Evolutionary conservation across 2,888 invertebrate genomes (phyloP).

Genomic region (Synergus itoensis): DNA sequence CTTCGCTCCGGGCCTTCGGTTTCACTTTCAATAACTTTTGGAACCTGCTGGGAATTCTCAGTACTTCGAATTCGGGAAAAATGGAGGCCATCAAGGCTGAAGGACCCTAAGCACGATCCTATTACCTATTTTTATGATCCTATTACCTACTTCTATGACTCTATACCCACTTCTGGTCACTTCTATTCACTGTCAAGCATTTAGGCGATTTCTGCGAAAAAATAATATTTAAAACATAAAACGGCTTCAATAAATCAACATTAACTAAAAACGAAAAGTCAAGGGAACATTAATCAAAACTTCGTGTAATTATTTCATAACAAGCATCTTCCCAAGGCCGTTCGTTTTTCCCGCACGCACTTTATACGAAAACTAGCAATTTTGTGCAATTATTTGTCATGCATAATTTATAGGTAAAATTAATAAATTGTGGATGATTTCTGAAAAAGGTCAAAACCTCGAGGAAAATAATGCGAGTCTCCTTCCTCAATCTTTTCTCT

Average conservation of each 20-base stretch:
- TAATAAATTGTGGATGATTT: conserved; percentile 4
- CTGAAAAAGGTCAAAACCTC: conserved; percentile 5
- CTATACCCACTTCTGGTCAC: too few relatives aligned
- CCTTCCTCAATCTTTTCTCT: conserved; percentile 11
- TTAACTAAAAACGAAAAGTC: conserved; percentile 10
- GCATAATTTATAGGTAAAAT: conserved; percentile 34
- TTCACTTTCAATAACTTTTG: conserved; percentile 15
- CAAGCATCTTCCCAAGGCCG: conserved; percentile 27
- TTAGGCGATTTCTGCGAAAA: too few relatives aligned
- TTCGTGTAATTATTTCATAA: conserved; percentile 38
- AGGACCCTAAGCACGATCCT: neutral
- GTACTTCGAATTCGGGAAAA: neutral
- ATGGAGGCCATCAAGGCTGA: neutral
- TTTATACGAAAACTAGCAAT: conserved; percentile 42
- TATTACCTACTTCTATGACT: too few relatives aligned
- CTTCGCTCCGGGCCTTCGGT: conserved; percentile 14
- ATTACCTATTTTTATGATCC: neutral
- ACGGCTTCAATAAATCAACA: neutral
- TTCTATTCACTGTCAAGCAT: too few relatives aligned
- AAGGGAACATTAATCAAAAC: conserved; percentile 8
- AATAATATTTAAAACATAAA: neutral
- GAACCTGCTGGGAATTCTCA: conserved; percentile 1
- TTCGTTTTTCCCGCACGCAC: neutral
- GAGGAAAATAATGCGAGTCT: neutral
- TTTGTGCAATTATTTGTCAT: conserved; percentile 33